phyloP scores from a whole-genome alignment of 2,888 invertebrate species.

The Aporophyla lueneburgensis region DNA sequence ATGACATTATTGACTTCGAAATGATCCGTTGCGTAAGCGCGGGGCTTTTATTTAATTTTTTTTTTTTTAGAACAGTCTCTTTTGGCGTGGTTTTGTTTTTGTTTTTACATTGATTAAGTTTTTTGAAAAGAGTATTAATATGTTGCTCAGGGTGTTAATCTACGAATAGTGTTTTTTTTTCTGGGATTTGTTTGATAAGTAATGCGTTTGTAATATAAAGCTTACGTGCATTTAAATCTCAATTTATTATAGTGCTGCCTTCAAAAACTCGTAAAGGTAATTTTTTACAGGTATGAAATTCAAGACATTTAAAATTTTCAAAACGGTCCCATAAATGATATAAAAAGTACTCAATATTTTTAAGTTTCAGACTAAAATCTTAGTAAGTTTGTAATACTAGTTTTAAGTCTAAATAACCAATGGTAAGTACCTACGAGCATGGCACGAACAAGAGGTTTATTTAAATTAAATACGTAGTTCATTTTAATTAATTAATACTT shows the following conservation, averaged over 20 bases:
- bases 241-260: neutral
- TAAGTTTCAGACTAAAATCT: neutral
- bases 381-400: no score
- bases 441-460: neutral
- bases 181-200: neutral
- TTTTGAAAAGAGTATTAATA: neutral
- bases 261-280: neutral
- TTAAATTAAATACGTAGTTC: neutral
- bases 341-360: neutral
- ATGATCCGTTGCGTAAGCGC: conserved; percentile 56
- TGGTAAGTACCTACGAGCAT: neutral
- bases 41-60: conserved; percentile 43
- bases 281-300: neutral
- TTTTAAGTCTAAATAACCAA: neutral
- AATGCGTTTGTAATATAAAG: neutral
- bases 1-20: conserved; percentile 68
- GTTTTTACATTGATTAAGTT: neutral
- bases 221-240: neutral
- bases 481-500: neutral
- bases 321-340: neutral
- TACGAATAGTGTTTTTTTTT: neutral
- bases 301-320: neutral
- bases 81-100: conserved; percentile 1
- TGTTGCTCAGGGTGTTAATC: neutral
- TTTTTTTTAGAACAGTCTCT: conserved; percentile 17